phyloP scores from a whole-genome alignment of 2,797 vertebrate genomes.

The Novumbra hubbsi region DNA sequence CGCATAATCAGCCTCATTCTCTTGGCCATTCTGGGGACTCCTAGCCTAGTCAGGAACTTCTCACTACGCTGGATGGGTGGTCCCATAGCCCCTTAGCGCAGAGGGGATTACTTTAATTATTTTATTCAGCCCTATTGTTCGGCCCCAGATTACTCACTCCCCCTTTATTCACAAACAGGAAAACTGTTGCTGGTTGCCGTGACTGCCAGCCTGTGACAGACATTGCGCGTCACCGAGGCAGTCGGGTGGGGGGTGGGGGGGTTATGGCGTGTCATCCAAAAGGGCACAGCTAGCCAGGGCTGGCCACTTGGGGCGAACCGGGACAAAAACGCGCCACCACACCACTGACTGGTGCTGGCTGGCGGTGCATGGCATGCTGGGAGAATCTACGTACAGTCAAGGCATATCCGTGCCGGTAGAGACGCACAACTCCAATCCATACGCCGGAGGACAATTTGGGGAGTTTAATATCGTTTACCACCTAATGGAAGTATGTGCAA shows the following conservation, averaged over 20 bases:
- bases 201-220: conserved; percentile 25
- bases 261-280: background rate
- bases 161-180: conserved; percentile 22
- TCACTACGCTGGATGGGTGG: conserved; percentile 37
- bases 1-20: conserved; percentile 22
- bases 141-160: conserved; percentile 58
- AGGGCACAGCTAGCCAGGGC: background rate
- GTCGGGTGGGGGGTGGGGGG: background rate
- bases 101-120: conserved; percentile 71
- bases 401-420: background rate
- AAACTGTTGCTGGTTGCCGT: conserved; percentile 29
- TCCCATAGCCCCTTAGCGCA: conserved; percentile 42
- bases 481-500: background rate
- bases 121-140: conserved; percentile 67
- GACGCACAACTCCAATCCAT: background rate
- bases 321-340: background rate
- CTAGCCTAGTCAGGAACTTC: background rate
- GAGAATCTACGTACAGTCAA: too few relatives aligned
- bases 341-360: background rate
- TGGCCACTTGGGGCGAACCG: too few relatives aligned
- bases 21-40: conserved; percentile 6
- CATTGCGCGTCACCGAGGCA: conserved; percentile 20
- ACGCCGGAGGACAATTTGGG: background rate
- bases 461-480: background rate
- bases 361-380: background rate